These are phyloP conservation scores for Forbesichthys agassizii DNA, from an alignment of 2,113 vertebrate genomes.

Conservation along the genomic window DNA sequence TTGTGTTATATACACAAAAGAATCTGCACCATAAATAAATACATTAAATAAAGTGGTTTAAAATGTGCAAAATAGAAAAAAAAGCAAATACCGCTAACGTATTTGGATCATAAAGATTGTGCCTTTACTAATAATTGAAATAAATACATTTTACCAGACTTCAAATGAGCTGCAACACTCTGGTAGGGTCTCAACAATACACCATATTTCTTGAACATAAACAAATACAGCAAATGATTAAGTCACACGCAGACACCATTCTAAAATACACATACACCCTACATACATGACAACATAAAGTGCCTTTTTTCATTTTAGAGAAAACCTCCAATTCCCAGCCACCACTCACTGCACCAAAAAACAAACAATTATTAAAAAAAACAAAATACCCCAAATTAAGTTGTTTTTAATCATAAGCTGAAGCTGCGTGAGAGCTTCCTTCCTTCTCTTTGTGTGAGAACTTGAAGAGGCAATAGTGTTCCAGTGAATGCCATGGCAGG, in stretches of 20 bases:
- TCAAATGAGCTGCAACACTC: constrained; percentile 82
- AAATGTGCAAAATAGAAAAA: constrained; percentile 95
- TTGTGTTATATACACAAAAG: constrained; percentile 83
- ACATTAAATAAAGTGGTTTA: constrained; percentile 70
- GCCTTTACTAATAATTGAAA: constrained; percentile 52
- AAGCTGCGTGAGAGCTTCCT: constrained; percentile 70
- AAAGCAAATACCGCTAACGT: constrained; percentile 77
- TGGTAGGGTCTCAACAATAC: constrained; percentile 81
- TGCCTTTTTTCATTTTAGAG: constrained; percentile 71
- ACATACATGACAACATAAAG: constrained; percentile 67
- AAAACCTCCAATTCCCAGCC: constrained; percentile 69
- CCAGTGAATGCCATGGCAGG: constrained; percentile 55
- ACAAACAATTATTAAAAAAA: constrained; percentile 23
- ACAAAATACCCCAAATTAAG: not conserved
- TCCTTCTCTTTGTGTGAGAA: constrained; percentile 68
- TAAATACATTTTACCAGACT: constrained; percentile 45
- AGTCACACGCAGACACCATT: constrained; percentile 55
- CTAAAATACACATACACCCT: constrained; percentile 56
- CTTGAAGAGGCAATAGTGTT: constrained; percentile 65
- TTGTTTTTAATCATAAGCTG: constrained; percentile 70
- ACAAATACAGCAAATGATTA: constrained; percentile 63
- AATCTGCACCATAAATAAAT: constrained; percentile 82
- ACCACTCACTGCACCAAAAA: constrained; percentile 59
- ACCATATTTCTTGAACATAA: constrained; percentile 10
- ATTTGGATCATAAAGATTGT: constrained; percentile 77